Evolutionary conservation across 2,888 invertebrate species (phyloP), one percentile per base, ranked within the genome.

Genomic region (Kuschelorhynchus macadamiae): DNA sequence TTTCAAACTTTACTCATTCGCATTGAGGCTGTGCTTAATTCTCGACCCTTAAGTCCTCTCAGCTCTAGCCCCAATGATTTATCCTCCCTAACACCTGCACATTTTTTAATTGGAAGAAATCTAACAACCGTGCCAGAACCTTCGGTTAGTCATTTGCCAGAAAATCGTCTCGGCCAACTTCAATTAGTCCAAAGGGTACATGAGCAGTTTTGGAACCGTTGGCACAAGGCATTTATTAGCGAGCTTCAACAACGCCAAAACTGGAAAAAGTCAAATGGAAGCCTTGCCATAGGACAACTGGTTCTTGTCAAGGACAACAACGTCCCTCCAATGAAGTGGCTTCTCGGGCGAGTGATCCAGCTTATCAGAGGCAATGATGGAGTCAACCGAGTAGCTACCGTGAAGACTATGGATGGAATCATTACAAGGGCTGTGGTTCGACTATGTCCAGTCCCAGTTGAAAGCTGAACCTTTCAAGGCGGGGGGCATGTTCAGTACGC

Each of bases 81-180:
- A n/a, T n/a, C n/a, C n/a, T n/a, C n/a, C n/a, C n/a, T n/a, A n/a
- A n/a, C n/a, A n/a, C n/a, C n/a, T n/a, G 75, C 64, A 20, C 78
- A 78, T 55, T 75, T 78, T 47, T 67, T 78, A 5, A 74, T 76
- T 47, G 76, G 75, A 7, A 39, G 47, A n/a, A 49, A 73, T 1
- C 33, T 75, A 11, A 69, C 55, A 0, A 33, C 72, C 1, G 30
- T 75, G 7, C 72, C 72, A n/a, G 74, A 75, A n/a, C 68, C 67
- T 55, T 42, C 61, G 14, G 33, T 56, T 11, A 33, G 5, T 20
- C 30, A 50, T 3, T 39, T 71, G 4, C 65, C 56, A 17, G 21
- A 47, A n/a, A 67, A 66, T 8, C 33, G 69, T 17, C 59, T 73
- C 3, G 52, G 55, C n/a, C 61, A 60, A 12, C 74, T 70, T 67